A percentile compares a stretch with the other conserved stretches of the same genome.
Conservation (phyloP, 2,888 invertebrate genomes). For the Melanostoma mellinum region DNA sequence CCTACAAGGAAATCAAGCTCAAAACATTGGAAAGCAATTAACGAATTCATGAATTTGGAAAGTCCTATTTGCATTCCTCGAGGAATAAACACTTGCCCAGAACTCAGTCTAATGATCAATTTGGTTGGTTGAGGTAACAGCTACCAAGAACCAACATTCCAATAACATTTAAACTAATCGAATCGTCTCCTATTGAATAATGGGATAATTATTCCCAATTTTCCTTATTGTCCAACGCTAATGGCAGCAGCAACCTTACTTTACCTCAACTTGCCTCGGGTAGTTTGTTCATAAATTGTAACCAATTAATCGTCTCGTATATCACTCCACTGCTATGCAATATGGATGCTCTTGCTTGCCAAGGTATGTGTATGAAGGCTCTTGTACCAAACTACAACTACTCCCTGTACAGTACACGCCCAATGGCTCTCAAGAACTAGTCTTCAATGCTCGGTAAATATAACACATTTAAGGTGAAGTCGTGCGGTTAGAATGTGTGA, state of each 20-base stretch:
- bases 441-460: constrained; percentile 15
- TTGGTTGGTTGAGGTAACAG: not conserved
- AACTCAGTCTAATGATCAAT: constrained; percentile 24
- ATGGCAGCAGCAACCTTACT: constrained; percentile 19
- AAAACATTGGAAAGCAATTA: constrained; percentile 26
- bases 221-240: constrained; percentile 43
- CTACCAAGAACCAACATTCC: not conserved
- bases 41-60: not conserved
- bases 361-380: constrained; percentile 5
- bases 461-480: constrained; percentile 58
- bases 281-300: constrained; percentile 55
- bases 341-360: constrained; percentile 25
- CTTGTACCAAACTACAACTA: constrained; percentile 38
- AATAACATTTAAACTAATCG: constrained; percentile 34
- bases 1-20: constrained; percentile 11
- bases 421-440: not conserved
- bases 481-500: constrained; percentile 64
- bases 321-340: constrained; percentile 49
- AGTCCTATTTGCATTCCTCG: constrained; percentile 10
- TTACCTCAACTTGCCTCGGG: constrained; percentile 15
- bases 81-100: not conserved
- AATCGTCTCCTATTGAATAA: constrained; percentile 51
- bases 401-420: constrained; percentile 29
- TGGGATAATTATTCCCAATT: constrained; percentile 63
- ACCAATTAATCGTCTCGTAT: constrained; percentile 67